Base-by-base conservation (phyloP, 2,797 vertebrate genomes). In the Paguma larvata region DNA sequence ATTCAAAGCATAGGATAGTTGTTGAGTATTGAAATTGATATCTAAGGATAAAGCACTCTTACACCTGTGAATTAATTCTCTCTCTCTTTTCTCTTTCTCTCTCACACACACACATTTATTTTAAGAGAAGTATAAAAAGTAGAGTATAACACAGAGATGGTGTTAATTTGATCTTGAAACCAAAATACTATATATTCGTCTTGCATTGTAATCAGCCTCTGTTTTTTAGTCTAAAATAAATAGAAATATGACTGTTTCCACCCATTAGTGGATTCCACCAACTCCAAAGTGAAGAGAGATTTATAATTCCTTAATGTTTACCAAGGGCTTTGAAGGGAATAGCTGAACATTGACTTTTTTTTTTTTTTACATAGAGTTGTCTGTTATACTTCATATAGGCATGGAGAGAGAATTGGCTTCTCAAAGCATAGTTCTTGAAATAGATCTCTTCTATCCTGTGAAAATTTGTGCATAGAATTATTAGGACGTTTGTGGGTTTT, bases 241-340 rank as follows among this genome's bases (percentile, higher is more conserved):
- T 12, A 95, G 75, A 91, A 85, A 51, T 89, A 97, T 94, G 89
- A 67, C 87, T 89, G 80, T 97, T 96, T 98, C 96, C 95, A 94
- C 93, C 97, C 97, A 95, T 94, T 94, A 95, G 97, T 95, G 32
- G 95, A 88, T 97, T 98, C 98, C 97, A 84, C 98, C 98, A 94
- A 96, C 96, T 97, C 95, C 91, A 97, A 98, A 98, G 68, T 96
- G 89, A 98, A 97, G 97, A 94, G 95, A 98, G 97, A 98, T 97
- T 98, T 98, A 93, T 97, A 98, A 98, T 98, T 97, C 96, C 94
- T 98, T 98, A 96, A 97, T 98, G 96, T 97, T 98, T 98, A 97
- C 97, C 97, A 97, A 84, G 82, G 88, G 68, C 93, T 98, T 97
- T 97, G 83, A 97, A 97, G 97, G 92, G 94, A 98, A 95, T 97